A percentile compares a stretch with the other conserved stretches of the same genome.
Evolutionary conservation across 2,797 vertebrate species (phyloP).

Genomic region (Cheirogaleus major): DNA sequence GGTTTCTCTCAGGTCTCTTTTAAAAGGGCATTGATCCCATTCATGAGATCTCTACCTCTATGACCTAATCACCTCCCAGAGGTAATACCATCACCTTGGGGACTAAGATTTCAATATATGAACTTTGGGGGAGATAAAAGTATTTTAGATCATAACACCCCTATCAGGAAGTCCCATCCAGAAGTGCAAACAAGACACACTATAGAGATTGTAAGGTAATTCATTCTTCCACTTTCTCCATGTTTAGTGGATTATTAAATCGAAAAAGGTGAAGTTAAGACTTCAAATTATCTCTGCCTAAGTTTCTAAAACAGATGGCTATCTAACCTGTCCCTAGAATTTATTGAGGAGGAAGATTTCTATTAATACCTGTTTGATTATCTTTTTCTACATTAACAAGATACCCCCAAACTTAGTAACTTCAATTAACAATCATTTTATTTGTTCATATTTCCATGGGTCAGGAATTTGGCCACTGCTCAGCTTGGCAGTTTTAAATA

Average conservation of each 20-base stretch:
- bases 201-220: not conserved
- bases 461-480: not conserved
- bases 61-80: not conserved
- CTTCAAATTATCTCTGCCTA: not conserved
- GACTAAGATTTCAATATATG: not conserved
- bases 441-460: conserved; percentile 13
- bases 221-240: not conserved
- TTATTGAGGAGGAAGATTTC: not conserved
- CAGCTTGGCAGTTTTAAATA: not conserved
- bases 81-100: not conserved
- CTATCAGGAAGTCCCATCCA: not conserved
- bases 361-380: not conserved
- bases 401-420: not conserved
- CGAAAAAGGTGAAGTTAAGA: not conserved
- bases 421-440: conserved; percentile 14
- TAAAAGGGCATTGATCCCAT: not conserved
- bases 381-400: conserved; percentile 40
- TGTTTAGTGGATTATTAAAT: not conserved
- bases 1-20: not conserved
- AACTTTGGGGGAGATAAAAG: not conserved
- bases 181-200: not conserved
- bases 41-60: not conserved
- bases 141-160: not conserved
- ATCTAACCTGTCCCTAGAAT: not conserved
- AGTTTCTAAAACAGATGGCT: not conserved